Base-by-base conservation (phyloP, 2,888 invertebrate genomes). In the Spialia ferax region DNA sequence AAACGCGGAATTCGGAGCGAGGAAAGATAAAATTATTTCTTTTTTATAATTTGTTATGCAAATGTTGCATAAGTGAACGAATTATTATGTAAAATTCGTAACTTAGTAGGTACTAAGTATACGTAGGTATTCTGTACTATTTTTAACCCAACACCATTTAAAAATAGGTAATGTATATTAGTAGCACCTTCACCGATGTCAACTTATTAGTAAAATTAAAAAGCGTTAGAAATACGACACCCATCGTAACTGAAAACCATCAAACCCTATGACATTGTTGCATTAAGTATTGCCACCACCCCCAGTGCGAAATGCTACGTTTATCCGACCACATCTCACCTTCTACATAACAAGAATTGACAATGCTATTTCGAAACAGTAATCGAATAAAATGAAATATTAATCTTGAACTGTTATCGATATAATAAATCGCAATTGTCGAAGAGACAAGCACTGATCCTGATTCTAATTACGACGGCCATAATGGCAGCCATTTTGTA, bases 311-410 rank as follows among this genome's bases (percentile, higher is more conserved):
- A 77, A 57, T 77, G 76, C 80, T 81, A 80, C 91, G 85, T 87
- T 91, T 92, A 93, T 91, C 92, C 89, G 91, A 91, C 81, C 91
- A 90, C 87, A 87, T 87, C 85, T 79, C 83, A 71, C 70, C 71
- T 74, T 75, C 75, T 77, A n/a, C n/a, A n/a, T n/a, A 77, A 75
- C 77, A 82, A 72, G 73, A 78, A 80, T 79, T 79, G 74, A 81
- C 82, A 80, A 76, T 80, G 79, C 81, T 79, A 81, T 82, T 86
- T 79, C 75, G 77, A 84, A 85, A 82, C 79, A 79, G 18, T 61
- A 55, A 67, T 67, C 66, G 61, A 38, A 32, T 76, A 79, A 80
- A 87, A 85, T 82, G 81, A 86, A 88, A 86, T 88, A 84, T 81
- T 83, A 85, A 83, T 86, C 83, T 80, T 70, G 73, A 74, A 79